Percentiles rank a stretch among this genome's conserved stretches.
phyloP scores from a whole-genome alignment of 1,140 invertebrate species.

The Zaprionus capensis region DNA sequence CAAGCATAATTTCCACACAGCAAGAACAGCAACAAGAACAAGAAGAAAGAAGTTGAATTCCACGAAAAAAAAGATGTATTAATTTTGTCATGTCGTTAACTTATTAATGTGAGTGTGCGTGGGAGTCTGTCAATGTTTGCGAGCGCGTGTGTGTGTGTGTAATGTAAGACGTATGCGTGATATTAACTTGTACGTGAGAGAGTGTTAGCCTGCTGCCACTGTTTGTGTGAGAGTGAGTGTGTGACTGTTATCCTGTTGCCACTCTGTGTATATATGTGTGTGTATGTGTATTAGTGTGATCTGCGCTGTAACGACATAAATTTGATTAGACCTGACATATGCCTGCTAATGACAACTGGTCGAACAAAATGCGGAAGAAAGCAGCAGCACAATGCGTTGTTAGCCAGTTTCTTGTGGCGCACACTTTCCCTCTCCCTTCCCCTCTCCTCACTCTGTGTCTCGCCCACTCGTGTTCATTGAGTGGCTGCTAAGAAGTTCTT shows the following conservation, averaged over 20 bases:
- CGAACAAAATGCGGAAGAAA: constrained; percentile 4
- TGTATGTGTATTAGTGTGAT: constrained; percentile 5
- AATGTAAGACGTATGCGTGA: constrained; percentile 47
- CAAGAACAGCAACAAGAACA: constrained; percentile 26
- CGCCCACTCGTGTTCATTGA: not conserved
- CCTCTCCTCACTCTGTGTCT: not conserved
- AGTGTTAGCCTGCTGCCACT: not conserved
- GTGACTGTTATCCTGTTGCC: too few relatives aligned
- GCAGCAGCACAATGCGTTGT: constrained; percentile 4
- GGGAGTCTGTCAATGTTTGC: constrained; percentile 3
- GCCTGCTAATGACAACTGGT: constrained; percentile 49
- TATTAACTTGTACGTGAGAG: constrained; percentile 28
- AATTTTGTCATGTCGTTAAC: constrained; percentile 56
- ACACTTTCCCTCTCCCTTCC: not conserved
- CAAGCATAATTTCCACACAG: constrained; percentile 50
- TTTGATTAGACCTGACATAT: constrained; percentile 54
- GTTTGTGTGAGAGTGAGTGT: not conserved
- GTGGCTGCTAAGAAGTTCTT: not conserved
- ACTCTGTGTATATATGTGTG: not conserved
- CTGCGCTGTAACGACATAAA: constrained; percentile 30
- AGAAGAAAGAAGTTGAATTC: not conserved
- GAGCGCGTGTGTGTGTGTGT: constrained; percentile 22
- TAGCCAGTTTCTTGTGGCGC: not conserved
- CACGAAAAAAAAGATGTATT: constrained; percentile 35
- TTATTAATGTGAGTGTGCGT: constrained; percentile 48